Percentiles rank a stretch among this genome's conserved stretches.
phyloP scores from a whole-genome alignment of 2,113 vertebrate genomes.

The Mola mola region DNA sequence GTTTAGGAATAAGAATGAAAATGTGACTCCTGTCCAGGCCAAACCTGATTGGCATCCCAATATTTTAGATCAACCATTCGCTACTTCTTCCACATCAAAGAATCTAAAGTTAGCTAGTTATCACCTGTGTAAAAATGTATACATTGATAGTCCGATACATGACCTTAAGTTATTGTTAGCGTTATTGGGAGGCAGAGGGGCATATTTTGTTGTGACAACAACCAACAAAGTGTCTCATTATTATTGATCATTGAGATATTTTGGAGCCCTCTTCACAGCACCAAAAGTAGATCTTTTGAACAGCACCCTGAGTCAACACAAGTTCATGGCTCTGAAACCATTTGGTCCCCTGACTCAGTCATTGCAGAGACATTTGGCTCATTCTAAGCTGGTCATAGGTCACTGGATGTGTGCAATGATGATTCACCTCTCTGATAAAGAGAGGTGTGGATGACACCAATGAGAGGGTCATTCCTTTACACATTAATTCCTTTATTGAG shows the following conservation, averaged over 20 bases:
- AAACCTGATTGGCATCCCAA: neutral
- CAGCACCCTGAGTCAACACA: constrained; percentile 33
- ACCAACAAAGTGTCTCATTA: too few species aligned
- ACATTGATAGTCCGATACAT: too few species aligned
- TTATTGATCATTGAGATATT: too few species aligned
- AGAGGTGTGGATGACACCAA: constrained; percentile 34
- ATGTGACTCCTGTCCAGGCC: neutral
- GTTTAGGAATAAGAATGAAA: neutral
- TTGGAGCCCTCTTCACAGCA: too few species aligned
- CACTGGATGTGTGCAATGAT: constrained; percentile 34
- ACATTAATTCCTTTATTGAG: constrained; percentile 70
- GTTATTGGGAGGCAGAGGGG: too few species aligned
- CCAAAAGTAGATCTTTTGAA: too few species aligned
- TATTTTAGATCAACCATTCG: too few species aligned
- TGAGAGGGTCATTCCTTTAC: constrained; percentile 76
- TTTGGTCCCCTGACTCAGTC: constrained; percentile 14
- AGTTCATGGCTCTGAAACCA: constrained; percentile 59
- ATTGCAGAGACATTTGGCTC: constrained; percentile 12
- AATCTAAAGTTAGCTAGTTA: too few species aligned
- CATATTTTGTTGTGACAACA: too few species aligned
- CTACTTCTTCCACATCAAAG: too few species aligned
- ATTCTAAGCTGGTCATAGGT: constrained; percentile 49
- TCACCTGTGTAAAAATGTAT: too few species aligned
- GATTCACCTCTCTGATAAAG: constrained; percentile 35
- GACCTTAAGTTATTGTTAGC: too few species aligned